These are phyloP conservation scores for Synergus gifuensis DNA, from an alignment of 2,888 invertebrate species.

Conservation along the genomic window DNA sequence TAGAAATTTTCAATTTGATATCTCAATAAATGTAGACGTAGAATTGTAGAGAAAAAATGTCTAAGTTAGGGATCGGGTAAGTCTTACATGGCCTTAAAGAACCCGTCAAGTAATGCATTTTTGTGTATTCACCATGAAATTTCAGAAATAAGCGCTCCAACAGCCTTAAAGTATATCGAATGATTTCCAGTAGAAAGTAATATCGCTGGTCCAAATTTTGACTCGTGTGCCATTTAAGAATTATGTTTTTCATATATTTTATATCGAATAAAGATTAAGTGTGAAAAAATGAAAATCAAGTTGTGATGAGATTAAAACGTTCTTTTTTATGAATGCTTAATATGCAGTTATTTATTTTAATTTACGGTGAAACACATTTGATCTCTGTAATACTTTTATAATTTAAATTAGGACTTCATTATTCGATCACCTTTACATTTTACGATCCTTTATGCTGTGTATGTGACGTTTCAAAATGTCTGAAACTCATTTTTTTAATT, in stretches of 20 bases:
- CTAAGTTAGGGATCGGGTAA: no score
- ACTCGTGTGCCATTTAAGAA: neutral
- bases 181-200: neutral
- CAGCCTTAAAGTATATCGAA: neutral
- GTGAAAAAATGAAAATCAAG: neutral
- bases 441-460: neutral
- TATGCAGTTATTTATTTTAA: neutral
- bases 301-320: neutral
- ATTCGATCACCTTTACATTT: neutral
- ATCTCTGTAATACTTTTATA: neutral
- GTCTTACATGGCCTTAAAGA: no score
- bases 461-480: conserved; percentile 1
- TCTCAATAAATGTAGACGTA: no score
- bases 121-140: no score
- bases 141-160: no score
- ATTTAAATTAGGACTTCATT: neutral
- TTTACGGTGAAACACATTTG: neutral
- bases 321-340: neutral
- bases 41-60: no score
- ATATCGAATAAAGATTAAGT: neutral
- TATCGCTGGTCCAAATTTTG: neutral
- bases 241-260: neutral
- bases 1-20: no score
- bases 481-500: neutral
- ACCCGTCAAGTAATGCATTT: no score